Base-by-base conservation (phyloP, 2,113 vertebrate species). In the Passerina amoena region DNA sequence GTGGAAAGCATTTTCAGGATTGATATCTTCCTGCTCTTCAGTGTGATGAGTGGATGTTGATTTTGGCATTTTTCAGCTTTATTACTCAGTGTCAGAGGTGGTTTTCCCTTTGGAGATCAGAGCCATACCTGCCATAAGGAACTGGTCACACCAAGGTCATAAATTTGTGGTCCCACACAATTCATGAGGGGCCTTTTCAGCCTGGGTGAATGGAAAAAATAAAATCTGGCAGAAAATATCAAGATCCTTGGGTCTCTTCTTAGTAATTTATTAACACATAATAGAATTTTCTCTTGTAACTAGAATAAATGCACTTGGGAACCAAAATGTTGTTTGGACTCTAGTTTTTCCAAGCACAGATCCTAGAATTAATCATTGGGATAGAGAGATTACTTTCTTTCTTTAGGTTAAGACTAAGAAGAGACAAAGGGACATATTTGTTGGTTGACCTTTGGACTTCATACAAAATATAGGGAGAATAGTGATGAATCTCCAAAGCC, bases 401-500 rank as follows among this genome's bases (percentile, higher is more conserved):
- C 69, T 95, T 93, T 56, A 77, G 42, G 75, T 86, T 59, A 78
- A 95, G 83, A 64, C 87, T 70, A 48, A 92, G 68, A 75, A 72
- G 47, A 82, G 80, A 90, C 88, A 96, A 97, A 92, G 77, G 64
- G 77, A 96, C 92, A 75, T 72, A 94, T 92, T 97, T 96, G 88
- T 96, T 96, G 61, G 50, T 93, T 97, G 97, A 97, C 97, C 97
- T 96, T 84, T 97, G 94, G 86, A 97, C 86, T 45, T 72, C 37
- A 2, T 78, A 91, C 92, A 95, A 96, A 97, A 96, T 96, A 96
- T 85, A 96, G 96, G 95, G 88, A 88, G 97, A 96, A 97, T 96
- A 97, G 97, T 86, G 97, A 97, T 97, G 97, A 97, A 88, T 97
- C 91, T 91, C 97, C 94, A 92, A 97, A 97, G 93, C 80, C 84